A percentile compares a stretch with the other conserved stretches of the same genome.
Evolutionary conservation across 2,888 invertebrate species (phyloP).

Genomic region (Colostygia pectinataria): DNA sequence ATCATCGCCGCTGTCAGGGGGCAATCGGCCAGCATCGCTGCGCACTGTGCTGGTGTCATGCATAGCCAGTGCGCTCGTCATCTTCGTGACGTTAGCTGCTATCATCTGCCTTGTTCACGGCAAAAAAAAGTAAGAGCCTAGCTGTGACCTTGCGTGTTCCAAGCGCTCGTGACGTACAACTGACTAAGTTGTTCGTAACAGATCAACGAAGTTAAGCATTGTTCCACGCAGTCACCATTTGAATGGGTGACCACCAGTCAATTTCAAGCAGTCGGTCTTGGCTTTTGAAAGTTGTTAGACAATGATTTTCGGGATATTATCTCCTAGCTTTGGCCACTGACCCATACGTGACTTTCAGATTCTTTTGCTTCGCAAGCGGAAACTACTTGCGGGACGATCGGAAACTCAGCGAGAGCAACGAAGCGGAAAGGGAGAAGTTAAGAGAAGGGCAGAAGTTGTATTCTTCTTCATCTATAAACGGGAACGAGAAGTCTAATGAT

Average conservation of each 20-base stretch:
- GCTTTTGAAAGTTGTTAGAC: background rate
- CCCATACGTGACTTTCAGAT: no score
- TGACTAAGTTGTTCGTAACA: no score
- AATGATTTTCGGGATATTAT: no score
- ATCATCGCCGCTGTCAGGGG: conserved; percentile 62
- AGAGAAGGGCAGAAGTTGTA: conserved; percentile 78
- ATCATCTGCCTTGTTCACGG: conserved; percentile 67
- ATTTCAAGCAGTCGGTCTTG: no score
- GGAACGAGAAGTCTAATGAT: conserved; percentile 79
- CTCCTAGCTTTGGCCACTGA: no score
- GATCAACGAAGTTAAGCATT: no score
- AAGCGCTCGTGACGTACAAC: no score
- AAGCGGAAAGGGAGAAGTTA: conserved; percentile 76
- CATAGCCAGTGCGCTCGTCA: conserved; percentile 65
- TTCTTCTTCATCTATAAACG: conserved; percentile 78
- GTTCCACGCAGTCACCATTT: no score
- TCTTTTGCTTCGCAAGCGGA: conserved; percentile 71
- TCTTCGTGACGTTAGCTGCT: conserved; percentile 65
- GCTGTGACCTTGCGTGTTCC: no score
- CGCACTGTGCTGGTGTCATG: conserved; percentile 69
- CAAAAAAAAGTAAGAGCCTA: conserved; percentile 63
- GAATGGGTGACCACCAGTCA: no score
- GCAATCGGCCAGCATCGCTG: conserved; percentile 53
- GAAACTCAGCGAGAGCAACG: conserved; percentile 78
- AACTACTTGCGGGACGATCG: conserved; percentile 75